Conservation (phyloP, 2,888 invertebrate genomes). For the Phyllotreta cruciferae region DNA sequence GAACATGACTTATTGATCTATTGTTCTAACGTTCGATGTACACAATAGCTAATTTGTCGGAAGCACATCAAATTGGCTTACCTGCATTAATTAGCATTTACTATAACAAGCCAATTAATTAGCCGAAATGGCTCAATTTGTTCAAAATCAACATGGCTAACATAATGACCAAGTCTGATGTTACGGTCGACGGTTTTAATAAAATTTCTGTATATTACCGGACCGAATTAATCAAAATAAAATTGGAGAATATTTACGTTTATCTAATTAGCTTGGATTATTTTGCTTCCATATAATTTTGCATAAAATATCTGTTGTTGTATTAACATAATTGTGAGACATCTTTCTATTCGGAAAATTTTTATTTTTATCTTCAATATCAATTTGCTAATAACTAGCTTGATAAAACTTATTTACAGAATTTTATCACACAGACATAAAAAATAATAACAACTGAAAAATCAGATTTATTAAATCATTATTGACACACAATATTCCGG, state of each 20-base stretch:
- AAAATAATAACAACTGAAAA: background rate
- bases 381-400: too few species aligned
- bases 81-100: slow-evolving; percentile 32
- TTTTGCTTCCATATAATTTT: too few species aligned
- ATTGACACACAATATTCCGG: background rate
- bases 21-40: slow-evolving; percentile 21
- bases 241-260: too few species aligned
- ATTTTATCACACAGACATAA: background rate
- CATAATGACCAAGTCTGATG: slow-evolving; percentile 7
- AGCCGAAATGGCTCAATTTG: slow-evolving; percentile 26
- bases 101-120: slow-evolving; percentile 32
- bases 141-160: slow-evolving; percentile 25
- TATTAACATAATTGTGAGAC: too few species aligned
- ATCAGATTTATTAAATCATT: slow-evolving; percentile 8
- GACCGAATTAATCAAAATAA: too few species aligned
- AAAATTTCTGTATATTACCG: slow-evolving; percentile 1
- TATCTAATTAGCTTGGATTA: too few species aligned
- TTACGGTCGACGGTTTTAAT: slow-evolving; percentile 15
- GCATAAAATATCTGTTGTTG: background rate
- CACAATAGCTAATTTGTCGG: slow-evolving; percentile 28
- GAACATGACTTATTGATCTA: slow-evolving; percentile 30
- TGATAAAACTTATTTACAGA: too few species aligned
- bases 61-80: slow-evolving; percentile 31
- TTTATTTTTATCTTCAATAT: too few species aligned
- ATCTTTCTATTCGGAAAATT: too few species aligned